These are phyloP conservation scores for Callinectes sapidus DNA, from an alignment of 2,888 invertebrate genomes.

Conservation along the genomic window DNA sequence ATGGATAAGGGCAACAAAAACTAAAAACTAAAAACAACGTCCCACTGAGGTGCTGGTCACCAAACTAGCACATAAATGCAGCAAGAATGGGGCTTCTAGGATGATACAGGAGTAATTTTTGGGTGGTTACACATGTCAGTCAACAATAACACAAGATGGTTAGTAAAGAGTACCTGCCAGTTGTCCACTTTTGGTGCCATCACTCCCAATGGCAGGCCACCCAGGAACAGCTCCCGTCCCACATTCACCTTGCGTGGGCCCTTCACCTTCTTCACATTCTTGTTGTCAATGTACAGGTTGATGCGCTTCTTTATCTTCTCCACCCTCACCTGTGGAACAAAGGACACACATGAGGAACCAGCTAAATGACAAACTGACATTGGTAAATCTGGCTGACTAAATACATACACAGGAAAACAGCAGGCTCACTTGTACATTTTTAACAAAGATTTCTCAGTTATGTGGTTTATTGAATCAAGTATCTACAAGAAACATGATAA, in stretches of 20 bases:
- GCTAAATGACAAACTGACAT: not conserved
- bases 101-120: too few species aligned
- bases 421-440: too few species aligned
- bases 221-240: constrained; percentile 56
- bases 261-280: constrained; percentile 53
- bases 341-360: not conserved
- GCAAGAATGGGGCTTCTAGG: too few species aligned
- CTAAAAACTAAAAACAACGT: too few species aligned
- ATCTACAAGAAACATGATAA: not conserved
- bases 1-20: too few species aligned
- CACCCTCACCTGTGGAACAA: constrained; percentile 56
- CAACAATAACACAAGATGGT: too few species aligned
- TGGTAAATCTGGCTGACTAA: not conserved
- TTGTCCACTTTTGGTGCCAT: not conserved
- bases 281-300: constrained; percentile 54
- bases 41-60: too few species aligned
- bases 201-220: constrained; percentile 51
- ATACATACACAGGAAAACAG: not conserved
- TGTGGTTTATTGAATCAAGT: not conserved
- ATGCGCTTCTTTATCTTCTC: constrained; percentile 58
- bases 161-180: constrained; percentile 28
- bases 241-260: constrained; percentile 62
- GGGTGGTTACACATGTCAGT: not conserved
- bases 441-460: not conserved
- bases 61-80: too few species aligned